Conservation (phyloP, 2,888 invertebrate species). For the Eupithecia insigniata region DNA sequence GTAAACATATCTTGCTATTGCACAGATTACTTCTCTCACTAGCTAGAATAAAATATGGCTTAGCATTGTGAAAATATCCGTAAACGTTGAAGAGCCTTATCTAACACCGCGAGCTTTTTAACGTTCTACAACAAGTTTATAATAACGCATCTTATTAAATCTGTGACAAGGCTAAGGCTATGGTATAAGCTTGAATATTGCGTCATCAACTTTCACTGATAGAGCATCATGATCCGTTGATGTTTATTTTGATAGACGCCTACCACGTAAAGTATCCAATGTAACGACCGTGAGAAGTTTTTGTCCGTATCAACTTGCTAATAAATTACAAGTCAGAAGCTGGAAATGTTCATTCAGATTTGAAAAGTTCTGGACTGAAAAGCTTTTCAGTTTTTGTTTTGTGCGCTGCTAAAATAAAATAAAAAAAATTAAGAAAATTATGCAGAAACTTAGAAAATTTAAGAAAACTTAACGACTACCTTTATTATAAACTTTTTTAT, state of each 20-base stretch:
- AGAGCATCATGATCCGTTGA: conserved; percentile 40
- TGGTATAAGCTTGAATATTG: conserved; percentile 42
- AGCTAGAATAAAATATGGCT: not conserved
- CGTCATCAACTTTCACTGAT: conserved; percentile 49
- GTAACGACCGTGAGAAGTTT: conserved; percentile 45
- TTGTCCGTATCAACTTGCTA: conserved; percentile 33
- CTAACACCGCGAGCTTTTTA: not conserved
- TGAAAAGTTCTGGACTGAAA: not conserved
- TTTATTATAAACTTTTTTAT: too few species aligned
- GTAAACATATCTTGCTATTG: not conserved
- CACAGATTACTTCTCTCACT: not conserved
- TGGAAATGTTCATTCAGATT: conserved; percentile 8
- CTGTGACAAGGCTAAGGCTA: conserved; percentile 38
- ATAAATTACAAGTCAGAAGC: conserved; percentile 36
- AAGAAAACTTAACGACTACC: too few species aligned
- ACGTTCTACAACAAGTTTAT: conserved; percentile 25
- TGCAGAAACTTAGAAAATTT: too few species aligned
- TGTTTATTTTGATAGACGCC: conserved; percentile 41
- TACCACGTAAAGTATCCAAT: conserved; percentile 41
- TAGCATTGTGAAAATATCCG: not conserved
- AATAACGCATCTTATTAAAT: conserved; percentile 32
- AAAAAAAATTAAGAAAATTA: too few species aligned
- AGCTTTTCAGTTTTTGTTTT: not conserved
- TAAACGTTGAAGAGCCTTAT: not conserved
- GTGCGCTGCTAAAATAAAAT: not conserved